A percentile compares a stretch with the other conserved stretches of the same genome.
These are phyloP conservation scores for Thamnophis elegans DNA, from an alignment of 2,797 vertebrate species.

Conservation along the genomic window DNA sequence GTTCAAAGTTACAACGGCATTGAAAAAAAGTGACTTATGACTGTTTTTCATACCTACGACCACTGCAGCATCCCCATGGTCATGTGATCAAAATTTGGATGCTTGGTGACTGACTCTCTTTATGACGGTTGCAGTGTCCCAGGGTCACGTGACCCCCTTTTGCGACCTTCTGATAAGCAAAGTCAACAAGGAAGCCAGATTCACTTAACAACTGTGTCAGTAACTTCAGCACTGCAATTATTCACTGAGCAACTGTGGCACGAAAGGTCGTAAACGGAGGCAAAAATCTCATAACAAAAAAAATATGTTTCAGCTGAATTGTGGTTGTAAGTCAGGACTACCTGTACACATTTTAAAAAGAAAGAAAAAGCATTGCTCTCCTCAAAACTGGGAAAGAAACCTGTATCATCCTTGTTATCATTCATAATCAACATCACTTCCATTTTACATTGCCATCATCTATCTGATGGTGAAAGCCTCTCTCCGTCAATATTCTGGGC, in stretches of 20 bases:
- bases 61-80: not conserved
- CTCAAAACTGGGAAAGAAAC: not conserved
- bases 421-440: not conserved
- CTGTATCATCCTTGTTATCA: not conserved
- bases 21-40: not conserved
- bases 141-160: too few species aligned
- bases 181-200: too few species aligned
- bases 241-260: too few species aligned
- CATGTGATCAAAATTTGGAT: not conserved
- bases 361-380: not conserved
- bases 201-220: too few species aligned
- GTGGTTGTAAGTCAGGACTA: too few species aligned
- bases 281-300: too few species aligned
- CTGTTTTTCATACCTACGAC: not conserved
- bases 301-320: too few species aligned
- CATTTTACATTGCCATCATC: not conserved
- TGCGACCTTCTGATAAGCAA: too few species aligned
- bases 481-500: not conserved
- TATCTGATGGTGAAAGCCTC: not conserved
- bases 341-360: not conserved
- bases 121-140: not conserved
- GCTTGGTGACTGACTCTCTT: not conserved
- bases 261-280: too few species aligned
- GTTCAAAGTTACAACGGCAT: too few species aligned
- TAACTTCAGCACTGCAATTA: too few species aligned